Base-by-base conservation (phyloP, 2,113 vertebrate genomes). In the Percopsis transmontana region DNA sequence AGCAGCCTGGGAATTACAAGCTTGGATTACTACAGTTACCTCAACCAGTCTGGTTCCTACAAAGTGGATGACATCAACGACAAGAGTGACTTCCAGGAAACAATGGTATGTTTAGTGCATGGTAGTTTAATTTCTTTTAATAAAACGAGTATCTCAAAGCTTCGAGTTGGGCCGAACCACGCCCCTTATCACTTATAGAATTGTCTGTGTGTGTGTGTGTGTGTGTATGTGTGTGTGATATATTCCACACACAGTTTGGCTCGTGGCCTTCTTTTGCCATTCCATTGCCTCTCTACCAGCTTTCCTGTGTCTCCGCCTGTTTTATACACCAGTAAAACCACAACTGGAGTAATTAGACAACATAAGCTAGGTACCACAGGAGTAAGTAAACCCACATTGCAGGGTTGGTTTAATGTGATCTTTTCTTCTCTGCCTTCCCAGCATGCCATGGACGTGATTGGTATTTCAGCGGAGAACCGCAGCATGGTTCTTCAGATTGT, bases 21-120 rank as follows among this genome's bases (percentile, higher is more conserved):
- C 57, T 92, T 98, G 88, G 97, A 99, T 81, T 99, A 99, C 67
- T 99, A 99, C 75, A 86, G 82, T 83, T 99, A 99, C 87, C 93
- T 99, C 86, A 98, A 95, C 65, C 96, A 97, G 72, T 99, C 96
- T 0, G 97, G 95, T 16, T 95, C 97, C 76, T 99, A 98, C 90
- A 97, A 95, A 86, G 97, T 99, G 0, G 97, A 99, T n/a, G 97
- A 98, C 88, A 99, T 99, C 47, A 93, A 96, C 1, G 97, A 99
- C 83, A 95, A 90, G 88, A 93, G 85, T 0, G 96, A 99, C 74
- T 99, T 98, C 83, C 94, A 96, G 60, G 97, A 99, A 90, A 99
- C 97, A 1, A 70, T 93, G 94, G 97, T 99, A 88, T 80, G 74
- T 14, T 68, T 40, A 39, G n/a, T 52, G 39, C 40, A 16, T 63